Conservation (phyloP, 2,113 vertebrate species). For the Craseonycteris thonglongyai region DNA sequence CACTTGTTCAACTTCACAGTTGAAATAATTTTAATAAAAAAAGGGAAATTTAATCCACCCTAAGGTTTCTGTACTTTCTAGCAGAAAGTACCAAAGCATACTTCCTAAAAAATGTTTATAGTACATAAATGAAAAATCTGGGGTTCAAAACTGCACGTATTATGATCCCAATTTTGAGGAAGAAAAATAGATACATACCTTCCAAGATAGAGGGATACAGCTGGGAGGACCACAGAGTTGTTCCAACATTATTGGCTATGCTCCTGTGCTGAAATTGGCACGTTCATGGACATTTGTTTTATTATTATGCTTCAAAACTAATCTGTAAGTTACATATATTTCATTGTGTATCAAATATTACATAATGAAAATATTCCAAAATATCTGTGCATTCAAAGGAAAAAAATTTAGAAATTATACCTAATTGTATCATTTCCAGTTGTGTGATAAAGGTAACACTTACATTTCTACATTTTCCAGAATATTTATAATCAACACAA, state of each 20-base stretch:
- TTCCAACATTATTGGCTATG: neutral
- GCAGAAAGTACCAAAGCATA: neutral
- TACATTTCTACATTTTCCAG: neutral
- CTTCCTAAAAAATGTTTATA: neutral
- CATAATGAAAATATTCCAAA: neutral
- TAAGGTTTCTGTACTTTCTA: conserved; percentile 14
- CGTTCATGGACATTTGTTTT: neutral
- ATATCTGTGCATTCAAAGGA: neutral
- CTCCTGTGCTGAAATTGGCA: neutral
- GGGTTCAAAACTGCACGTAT: neutral
- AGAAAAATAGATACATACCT: neutral
- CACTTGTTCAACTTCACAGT: neutral
- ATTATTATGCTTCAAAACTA: neutral
- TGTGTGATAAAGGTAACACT: neutral
- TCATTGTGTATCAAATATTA: conserved; percentile 21
- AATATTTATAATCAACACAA: neutral
- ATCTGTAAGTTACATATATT: neutral
- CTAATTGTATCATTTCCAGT: conserved; percentile 10
- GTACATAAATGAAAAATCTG: neutral
- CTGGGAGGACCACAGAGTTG: neutral
- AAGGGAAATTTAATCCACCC: neutral
- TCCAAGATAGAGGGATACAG: neutral
- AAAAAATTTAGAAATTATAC: conserved; percentile 1
- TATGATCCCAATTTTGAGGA: neutral
- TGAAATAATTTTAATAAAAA: neutral